Evolutionary conservation across 1,140 invertebrate genomes (phyloP), one percentile per base, ranked within the genome.

Genomic region (Cephus cinctus): DNA sequence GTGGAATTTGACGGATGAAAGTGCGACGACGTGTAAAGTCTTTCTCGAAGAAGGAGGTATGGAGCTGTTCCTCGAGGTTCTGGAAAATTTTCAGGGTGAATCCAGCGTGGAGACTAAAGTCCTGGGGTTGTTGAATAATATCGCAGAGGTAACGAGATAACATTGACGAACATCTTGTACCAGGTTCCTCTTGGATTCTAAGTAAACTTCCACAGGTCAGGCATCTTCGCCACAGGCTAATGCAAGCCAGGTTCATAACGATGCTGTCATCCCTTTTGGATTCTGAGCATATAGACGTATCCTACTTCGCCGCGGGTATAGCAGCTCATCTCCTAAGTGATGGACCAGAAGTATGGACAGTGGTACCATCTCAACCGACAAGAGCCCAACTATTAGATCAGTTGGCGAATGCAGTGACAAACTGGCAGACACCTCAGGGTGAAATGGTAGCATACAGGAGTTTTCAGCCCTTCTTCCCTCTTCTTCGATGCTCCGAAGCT

Each of bases 381-480:
- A 68, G 83, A 47, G 63, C 73, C 11, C 77, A 81, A 35, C 73
- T 89, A 54, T 67, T 89, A 12, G 60, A 77, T 16, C 65, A 78
- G 65, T 61, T 85, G 72, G 78, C 79, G 16, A 63, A 73, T 40
- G 84, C 83, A 20, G 85, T 91, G 0, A 67, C 78, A 1, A 74
- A 78, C 42, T 92, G 89, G 88, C 76, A 84, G 56, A 81, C 84
- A 15, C 88, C 88, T 1, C 81, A 86, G 35, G 81, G 81, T 35
- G 88, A 91, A 69, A 92, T 91, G 89, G 89, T 92, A 12, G 88
- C 89, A 8, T 92, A 92, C 68, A 78, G 88, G 56, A 91, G 87
- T 31, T 91, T 92, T 65, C 82, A 82, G 50, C 89, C 89, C 25
- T 91, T 91, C 71, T 85, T 89, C 53, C 83, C 86, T 2, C 67